These are phyloP conservation scores for Limosa lapponica DNA, from an alignment of 2,797 vertebrate species.

Conservation along the genomic window DNA sequence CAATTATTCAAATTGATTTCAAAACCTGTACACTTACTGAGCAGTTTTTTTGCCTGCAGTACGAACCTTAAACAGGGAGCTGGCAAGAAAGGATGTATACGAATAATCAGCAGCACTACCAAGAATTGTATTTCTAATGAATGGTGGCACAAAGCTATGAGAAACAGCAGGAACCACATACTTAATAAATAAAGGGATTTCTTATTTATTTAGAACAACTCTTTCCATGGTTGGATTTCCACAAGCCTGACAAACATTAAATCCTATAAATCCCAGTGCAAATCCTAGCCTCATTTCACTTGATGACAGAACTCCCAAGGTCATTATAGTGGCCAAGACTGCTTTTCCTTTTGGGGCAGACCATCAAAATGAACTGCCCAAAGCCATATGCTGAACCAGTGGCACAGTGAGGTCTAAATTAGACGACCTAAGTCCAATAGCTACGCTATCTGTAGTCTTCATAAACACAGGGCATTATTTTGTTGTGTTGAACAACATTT, in stretches of 20 bases:
- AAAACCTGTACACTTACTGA: neutral
- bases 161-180: neutral
- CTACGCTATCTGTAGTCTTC: neutral
- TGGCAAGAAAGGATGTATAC: neutral
- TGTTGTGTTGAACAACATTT: neutral
- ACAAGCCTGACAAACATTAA: neutral
- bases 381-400: neutral
- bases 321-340: neutral
- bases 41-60: neutral
- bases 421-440: rapidly evolving
- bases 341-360: neutral
- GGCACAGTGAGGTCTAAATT: neutral
- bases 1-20: constrained; percentile 35
- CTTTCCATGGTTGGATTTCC: neutral
- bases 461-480: neutral
- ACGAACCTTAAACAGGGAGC: neutral
- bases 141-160: neutral
- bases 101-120: neutral
- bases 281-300: neutral
- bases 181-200: neutral
- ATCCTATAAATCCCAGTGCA: neutral
- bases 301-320: neutral
- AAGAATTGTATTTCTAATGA: neutral
- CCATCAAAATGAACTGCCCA: neutral
- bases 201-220: neutral